phyloP scores from a whole-genome alignment of 2,113 vertebrate genomes.

The Helogale parvula region DNA sequence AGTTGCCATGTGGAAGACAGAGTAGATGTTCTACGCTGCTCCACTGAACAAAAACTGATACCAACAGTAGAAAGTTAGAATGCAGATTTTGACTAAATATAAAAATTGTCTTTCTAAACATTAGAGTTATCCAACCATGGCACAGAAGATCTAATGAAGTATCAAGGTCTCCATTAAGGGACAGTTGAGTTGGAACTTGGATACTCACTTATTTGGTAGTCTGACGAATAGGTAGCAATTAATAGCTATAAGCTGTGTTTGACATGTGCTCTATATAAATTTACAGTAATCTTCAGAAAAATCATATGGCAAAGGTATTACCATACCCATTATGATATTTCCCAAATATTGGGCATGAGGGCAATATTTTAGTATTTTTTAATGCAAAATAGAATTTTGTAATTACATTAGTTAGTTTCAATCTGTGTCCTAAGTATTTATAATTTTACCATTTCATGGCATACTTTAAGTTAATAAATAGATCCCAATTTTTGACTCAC shows the following conservation, averaged over 20 bases:
- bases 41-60: neutral
- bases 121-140: neutral
- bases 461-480: constrained; percentile 21
- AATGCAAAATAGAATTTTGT: neutral
- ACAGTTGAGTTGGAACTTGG: neutral
- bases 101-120: neutral
- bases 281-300: neutral
- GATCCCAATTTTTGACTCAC: neutral
- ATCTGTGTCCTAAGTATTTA: neutral
- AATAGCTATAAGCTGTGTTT: neutral
- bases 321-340: neutral
- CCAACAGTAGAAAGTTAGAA: neutral
- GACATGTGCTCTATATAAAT: neutral
- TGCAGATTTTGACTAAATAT: neutral
- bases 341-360: neutral
- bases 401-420: neutral
- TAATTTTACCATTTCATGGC: constrained; percentile 10
- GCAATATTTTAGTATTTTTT: neutral
- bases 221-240: neutral
- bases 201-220: neutral
- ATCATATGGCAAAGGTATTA: neutral
- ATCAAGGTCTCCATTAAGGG: neutral
- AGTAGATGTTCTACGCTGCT: neutral
- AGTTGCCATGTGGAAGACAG: neutral
- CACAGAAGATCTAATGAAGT: neutral